Evolutionary conservation across 1,140 invertebrate species (phyloP).

Genomic region (Oryzaephilus surinamensis): DNA sequence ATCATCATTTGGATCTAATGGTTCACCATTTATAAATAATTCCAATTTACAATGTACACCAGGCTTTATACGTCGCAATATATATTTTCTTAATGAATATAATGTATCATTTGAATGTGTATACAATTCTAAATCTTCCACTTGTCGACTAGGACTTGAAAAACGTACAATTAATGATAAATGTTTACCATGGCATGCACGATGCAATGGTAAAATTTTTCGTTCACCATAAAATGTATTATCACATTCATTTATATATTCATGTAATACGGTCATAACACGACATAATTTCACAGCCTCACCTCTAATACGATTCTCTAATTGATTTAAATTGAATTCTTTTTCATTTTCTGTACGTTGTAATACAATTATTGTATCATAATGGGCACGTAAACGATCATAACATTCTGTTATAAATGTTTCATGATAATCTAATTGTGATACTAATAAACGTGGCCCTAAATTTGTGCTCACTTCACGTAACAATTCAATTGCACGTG

Average conservation of each 20-base stretch:
- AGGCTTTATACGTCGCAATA: conserved; percentile 64
- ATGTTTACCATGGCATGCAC: conserved; percentile 83
- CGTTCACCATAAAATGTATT: conserved; percentile 82
- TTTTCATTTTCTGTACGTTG: conserved; percentile 33
- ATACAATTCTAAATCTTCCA: conserved; percentile 85
- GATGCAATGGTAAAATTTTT: conserved; percentile 76
- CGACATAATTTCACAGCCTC: conserved; percentile 88
- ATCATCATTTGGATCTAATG: conserved; percentile 78
- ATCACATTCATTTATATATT: conserved; percentile 95
- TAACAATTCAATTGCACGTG: conserved; percentile 80
- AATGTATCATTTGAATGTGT: conserved; percentile 93
- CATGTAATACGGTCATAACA: conserved; percentile 86
- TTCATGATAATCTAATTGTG: conserved; percentile 73
- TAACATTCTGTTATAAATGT: conserved; percentile 84
- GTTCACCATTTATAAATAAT: conserved; percentile 80
- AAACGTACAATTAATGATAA: conserved; percentile 77
- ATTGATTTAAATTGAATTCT: conserved; percentile 31
- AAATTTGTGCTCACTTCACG: conserved; percentile 91
- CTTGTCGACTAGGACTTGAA: conserved; percentile 73
- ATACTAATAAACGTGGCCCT: conserved; percentile 69
- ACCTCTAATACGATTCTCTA: conserved; percentile 44
- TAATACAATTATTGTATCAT: conserved; percentile 56
- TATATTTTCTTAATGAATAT: conserved; percentile 64
- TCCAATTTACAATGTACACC: conserved; percentile 76
- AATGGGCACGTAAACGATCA: conserved; percentile 76